These are phyloP conservation scores for Pollenia griseotomentosa DNA, from an alignment of 2,888 invertebrate species.

Conservation along the genomic window DNA sequence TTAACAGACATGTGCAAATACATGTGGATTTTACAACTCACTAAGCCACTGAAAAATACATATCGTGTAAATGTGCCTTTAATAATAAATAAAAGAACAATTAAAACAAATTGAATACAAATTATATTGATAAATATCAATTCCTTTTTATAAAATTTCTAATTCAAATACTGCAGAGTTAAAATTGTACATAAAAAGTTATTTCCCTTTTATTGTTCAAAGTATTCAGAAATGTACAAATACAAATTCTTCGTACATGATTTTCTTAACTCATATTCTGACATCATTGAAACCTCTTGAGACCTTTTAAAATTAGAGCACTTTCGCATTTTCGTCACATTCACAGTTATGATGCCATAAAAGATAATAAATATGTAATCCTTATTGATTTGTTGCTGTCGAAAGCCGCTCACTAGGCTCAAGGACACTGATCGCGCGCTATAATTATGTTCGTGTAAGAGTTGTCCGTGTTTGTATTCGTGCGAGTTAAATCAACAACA, in stretches of 20 bases:
- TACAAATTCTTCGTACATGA: neutral
- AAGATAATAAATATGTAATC: constrained; percentile 11
- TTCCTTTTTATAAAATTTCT: too few relatives aligned
- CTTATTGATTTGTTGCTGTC: constrained; percentile 24
- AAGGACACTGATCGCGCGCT: constrained; percentile 42
- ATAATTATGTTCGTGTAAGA: neutral
- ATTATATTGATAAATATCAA: too few relatives aligned
- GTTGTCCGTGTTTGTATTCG: neutral
- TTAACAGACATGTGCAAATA: too few relatives aligned
- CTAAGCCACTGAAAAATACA: too few relatives aligned
- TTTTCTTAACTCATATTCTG: neutral
- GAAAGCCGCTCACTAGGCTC: constrained; percentile 23
- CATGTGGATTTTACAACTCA: too few relatives aligned
- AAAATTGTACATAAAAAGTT: too few relatives aligned
- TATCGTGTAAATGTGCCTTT: too few relatives aligned
- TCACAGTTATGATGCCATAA: constrained; percentile 1
- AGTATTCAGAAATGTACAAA: too few relatives aligned
- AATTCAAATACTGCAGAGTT: too few relatives aligned
- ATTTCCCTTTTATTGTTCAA: too few relatives aligned
- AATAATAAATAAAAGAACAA: too few relatives aligned
- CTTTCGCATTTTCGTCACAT: neutral
- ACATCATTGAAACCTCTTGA: neutral
- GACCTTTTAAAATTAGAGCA: constrained; percentile 7
- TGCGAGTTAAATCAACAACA: constrained; percentile 20
- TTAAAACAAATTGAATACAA: too few relatives aligned